Base-by-base conservation (phyloP, 1,140 invertebrate species). In the Triops cancriformis region DNA sequence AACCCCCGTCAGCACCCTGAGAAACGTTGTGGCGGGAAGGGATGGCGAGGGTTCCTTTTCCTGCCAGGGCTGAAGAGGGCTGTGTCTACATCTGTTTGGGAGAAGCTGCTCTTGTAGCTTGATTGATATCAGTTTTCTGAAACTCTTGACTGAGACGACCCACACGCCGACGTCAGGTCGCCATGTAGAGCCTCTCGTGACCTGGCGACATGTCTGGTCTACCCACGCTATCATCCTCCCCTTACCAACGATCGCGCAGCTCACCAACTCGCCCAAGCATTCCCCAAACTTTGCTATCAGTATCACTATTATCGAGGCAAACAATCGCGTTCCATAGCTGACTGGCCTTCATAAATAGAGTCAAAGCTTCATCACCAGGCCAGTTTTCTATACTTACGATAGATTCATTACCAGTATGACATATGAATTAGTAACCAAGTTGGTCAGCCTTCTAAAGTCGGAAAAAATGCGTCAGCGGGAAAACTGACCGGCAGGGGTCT, bases 41-140 rank as follows among this genome's bases (percentile, higher is more conserved):
- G 51, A 64, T n/a, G 18, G 18, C 7, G 51, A 64, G 51, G 51
- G 51, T 64, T 64, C 18, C 51, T 64, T 64, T n/a, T 64, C 51
- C 51, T 64, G 51, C 51, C 6, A 64, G 14, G 51, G 51, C 10
- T 12, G 14, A 64, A 64, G 51, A 64, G 51, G 51, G 51, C 18
- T 64, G 14, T 64, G 51, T 23, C 51, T 64, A 64, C 51, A 64
- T 64, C 51, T 64, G 51, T 18, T 64, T 64, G 51, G 51, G 51
- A 64, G 51, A 64, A 64, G 51, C 51, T 64, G 51, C 51, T 64
- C 51, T 64, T 64, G 51, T 64, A 64, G 51, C 51, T 64, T 64
- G 51, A 64, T 64, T 64, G 51, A 64, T 64, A 64, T 64, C 51
- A 64, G 51, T 64, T 64, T 64, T 64, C 51, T 64, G 51, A 64